These are phyloP conservation scores for Setipinna tenuifilis DNA, from an alignment of 2,797 vertebrate genomes.

Conservation along the genomic window DNA sequence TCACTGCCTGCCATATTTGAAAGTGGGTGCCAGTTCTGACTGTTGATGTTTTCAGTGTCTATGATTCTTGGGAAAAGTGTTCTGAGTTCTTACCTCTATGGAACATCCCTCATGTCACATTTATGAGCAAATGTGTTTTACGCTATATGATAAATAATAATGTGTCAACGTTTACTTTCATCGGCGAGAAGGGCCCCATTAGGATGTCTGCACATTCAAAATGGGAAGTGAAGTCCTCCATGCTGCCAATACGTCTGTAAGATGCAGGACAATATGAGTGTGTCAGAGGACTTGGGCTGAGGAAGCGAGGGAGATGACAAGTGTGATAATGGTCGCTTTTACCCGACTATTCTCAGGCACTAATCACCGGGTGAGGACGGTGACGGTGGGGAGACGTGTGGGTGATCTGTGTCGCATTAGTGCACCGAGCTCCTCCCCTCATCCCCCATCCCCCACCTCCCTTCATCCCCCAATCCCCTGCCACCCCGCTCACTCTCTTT, in stretches of 20 bases:
- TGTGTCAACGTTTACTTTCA: neutral
- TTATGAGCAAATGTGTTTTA: neutral
- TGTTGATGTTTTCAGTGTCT: neutral
- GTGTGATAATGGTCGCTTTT: constrained; percentile 46
- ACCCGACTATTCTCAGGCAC: constrained; percentile 46
- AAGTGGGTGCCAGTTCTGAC: neutral
- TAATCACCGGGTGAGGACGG: constrained; percentile 36
- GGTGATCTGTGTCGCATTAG: neutral
- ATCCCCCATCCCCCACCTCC: no score
- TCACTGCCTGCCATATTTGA: neutral
- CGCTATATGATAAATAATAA: neutral
- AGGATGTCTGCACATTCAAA: neutral
- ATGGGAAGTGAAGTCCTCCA: constrained; percentile 9
- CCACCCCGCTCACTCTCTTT: neutral
- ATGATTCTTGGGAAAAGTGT: neutral
- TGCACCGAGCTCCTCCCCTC: neutral
- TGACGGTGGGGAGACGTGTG: neutral
- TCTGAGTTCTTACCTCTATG: neutral
- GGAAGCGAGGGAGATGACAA: constrained; percentile 41
- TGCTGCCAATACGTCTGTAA: neutral
- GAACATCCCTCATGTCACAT: neutral
- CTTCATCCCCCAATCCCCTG: neutral
- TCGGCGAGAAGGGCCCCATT: neutral
- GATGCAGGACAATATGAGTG: neutral
- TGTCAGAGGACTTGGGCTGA: constrained; percentile 42